Evolutionary conservation across 2,113 vertebrate species (phyloP), one percentile per base, ranked within the genome.

Genomic region (Planiliza haematocheilus): DNA sequence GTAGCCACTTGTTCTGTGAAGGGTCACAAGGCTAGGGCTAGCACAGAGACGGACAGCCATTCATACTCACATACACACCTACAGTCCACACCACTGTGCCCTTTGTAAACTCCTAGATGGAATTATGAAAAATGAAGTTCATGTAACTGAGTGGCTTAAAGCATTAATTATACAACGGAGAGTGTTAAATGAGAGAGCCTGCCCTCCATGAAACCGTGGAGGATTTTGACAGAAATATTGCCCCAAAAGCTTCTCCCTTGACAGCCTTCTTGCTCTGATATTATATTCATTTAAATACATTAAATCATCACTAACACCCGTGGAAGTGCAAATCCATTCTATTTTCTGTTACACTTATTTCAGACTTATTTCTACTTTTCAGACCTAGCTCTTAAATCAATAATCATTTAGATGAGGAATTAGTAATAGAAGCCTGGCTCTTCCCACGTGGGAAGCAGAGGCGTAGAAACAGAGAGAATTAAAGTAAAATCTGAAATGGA

Each of bases 341-440:
- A 79, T 83, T 88, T 86, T 87, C 83, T 76, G 81, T 84, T 79
- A 81, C 81, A 80, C 82, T 81, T 81, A 89, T 79, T 88, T 82
- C 75, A 86, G 79, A 85, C 77, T 82, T 84, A 84, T 91, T 87
- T 78, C 83, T 38, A 21, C 73, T 67, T 78, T 62, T 86, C 37
- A 70, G 72, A 79, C 55, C 43, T 43, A 38, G 66, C 83, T 83
- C 68, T 83, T 82, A 81, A 91, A 91, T 92, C 89, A 91, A 91
- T 91, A 91, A 87, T 89, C 83, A 91, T 91, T 90, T 90, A 86
- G 84, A 86, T 83, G 87, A 88, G 66, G 90, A 91, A 91, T 92
- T 89, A 86, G 87, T 84, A 70, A 86, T 81, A 86, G 85, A 69
- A 74, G 69, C 76, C 66, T 82, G 72, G 63, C 64, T 83, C 68